Evolutionary conservation across 2,888 invertebrate genomes (phyloP).

Genomic region (Polydrusus pterygomalis): DNA sequence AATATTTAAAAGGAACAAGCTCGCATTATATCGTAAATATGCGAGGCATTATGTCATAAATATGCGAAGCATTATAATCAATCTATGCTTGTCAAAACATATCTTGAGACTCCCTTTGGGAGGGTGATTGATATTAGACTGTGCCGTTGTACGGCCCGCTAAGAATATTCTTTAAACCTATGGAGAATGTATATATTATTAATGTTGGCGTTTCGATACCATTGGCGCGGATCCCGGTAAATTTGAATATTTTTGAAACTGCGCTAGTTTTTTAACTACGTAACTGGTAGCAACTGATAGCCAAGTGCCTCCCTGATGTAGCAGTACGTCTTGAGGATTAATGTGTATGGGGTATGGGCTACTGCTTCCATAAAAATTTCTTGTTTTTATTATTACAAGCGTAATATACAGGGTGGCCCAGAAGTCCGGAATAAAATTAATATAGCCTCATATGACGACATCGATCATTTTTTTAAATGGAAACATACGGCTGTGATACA

Average conservation of each 20-base stretch:
- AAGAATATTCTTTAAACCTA: constrained; percentile 38
- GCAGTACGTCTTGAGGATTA: too few relatives aligned
- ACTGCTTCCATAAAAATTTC: too few relatives aligned
- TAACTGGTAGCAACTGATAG: too few relatives aligned
- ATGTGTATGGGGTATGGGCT: too few relatives aligned
- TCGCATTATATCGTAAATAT: constrained; percentile 23
- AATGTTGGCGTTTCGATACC: not conserved
- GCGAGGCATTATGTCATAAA: constrained; percentile 29
- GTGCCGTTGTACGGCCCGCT: constrained; percentile 26
- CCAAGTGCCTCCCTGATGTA: too few relatives aligned
- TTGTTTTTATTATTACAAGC: too few relatives aligned
- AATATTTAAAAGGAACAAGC: constrained; percentile 44
- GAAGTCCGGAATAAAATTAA: too few relatives aligned
- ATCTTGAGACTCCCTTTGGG: constrained; percentile 37
- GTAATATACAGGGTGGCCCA: too few relatives aligned
- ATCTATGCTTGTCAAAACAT: constrained; percentile 53
- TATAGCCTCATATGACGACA: too few relatives aligned
- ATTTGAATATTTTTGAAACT: not conserved
- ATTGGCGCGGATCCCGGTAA: constrained; percentile 15
- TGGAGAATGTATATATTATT: constrained; percentile 25
- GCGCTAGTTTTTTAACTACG: not conserved
- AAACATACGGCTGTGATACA: too few relatives aligned
- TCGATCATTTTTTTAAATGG: too few relatives aligned
- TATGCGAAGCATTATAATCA: constrained; percentile 48
- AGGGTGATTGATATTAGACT: constrained; percentile 44